A percentile compares a stretch with the other conserved stretches of the same genome.
Evolutionary conservation across 2,113 vertebrate species (phyloP).

Genomic region (Dromaius novaehollandiae): DNA sequence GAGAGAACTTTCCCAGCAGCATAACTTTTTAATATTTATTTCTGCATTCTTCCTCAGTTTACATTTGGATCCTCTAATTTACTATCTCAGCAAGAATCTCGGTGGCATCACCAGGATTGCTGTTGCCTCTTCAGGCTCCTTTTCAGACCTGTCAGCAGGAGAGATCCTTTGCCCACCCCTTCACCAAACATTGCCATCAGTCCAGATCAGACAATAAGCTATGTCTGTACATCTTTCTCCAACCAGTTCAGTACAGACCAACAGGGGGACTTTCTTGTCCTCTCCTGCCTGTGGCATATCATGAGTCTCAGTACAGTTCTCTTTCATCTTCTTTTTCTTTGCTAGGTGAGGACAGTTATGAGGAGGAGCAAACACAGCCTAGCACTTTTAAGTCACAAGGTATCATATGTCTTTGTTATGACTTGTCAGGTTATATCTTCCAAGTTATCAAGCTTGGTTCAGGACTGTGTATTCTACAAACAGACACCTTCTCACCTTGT

Average conservation of each 20-base stretch:
- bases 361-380: background rate
- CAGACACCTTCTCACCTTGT: background rate
- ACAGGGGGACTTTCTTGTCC: background rate
- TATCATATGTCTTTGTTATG: background rate
- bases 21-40: background rate
- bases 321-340: background rate
- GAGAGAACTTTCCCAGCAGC: background rate
- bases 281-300: background rate
- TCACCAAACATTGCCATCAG: background rate
- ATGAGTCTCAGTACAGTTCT: background rate
- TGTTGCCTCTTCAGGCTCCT: background rate
- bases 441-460: background rate
- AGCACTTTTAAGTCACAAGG: background rate
- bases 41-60: background rate
- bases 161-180: no score
- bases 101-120: background rate
- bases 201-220: background rate
- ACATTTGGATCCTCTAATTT: background rate
- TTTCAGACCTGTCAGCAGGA: background rate
- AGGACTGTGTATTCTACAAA: background rate
- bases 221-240: background rate
- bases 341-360: background rate
- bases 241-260: background rate
- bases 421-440: background rate
- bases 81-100: background rate